Conservation (phyloP, 1,140 invertebrate species). For the Gryllus bimaculatus region DNA sequence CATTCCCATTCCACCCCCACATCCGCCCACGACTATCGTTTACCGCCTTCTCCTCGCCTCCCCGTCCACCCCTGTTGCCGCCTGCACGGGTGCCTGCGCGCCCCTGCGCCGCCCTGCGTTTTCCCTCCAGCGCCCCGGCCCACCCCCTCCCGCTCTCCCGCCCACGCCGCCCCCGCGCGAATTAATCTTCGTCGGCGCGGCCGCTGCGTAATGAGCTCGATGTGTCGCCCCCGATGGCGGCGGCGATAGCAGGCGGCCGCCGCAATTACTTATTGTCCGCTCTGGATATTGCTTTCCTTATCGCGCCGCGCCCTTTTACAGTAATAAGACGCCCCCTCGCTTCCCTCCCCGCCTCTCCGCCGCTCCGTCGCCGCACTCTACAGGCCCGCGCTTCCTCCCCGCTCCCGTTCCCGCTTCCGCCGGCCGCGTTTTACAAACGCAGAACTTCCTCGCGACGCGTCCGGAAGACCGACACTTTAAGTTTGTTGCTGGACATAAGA, state of each 20-base stretch:
- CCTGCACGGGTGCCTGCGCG: background rate
- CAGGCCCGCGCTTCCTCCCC: background rate
- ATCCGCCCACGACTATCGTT: too few species aligned
- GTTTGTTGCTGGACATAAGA: too few species aligned
- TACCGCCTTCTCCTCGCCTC: too few species aligned
- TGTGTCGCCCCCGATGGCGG: background rate
- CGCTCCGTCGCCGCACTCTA: background rate
- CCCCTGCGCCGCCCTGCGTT: background rate
- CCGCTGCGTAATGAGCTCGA: background rate
- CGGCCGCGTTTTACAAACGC: background rate
- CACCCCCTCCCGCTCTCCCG: too few species aligned
- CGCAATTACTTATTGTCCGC: slow-evolving; percentile 3
- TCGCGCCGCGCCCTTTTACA: background rate
- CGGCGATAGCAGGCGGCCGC: background rate
- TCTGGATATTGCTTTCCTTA: slow-evolving; percentile 4
- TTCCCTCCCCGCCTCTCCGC: too few species aligned
- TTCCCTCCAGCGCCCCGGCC: background rate
- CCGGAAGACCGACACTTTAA: too few species aligned
- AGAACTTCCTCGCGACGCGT: background rate
- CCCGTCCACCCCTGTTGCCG: too few species aligned
- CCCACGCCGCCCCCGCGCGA: background rate
- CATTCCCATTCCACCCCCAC: too few species aligned
- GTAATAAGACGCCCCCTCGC: background rate
- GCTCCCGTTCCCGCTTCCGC: background rate
- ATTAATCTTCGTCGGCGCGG: background rate